Evolutionary conservation across 2,888 invertebrate species (phyloP).

Genomic region (Ochropleura plecta): DNA sequence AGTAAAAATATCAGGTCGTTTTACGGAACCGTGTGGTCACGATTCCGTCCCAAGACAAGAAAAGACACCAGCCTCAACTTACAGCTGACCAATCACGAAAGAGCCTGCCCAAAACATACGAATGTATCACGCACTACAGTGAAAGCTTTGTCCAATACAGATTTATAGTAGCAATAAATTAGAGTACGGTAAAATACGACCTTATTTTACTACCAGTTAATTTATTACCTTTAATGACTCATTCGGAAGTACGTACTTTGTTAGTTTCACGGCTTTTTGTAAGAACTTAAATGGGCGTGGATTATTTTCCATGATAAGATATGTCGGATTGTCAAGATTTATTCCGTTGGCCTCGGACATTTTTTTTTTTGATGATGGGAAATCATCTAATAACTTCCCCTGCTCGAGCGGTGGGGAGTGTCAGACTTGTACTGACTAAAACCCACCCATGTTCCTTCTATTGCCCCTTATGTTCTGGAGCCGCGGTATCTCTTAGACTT

Average conservation of each 20-base stretch:
- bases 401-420: no score
- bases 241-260: constrained; percentile 26
- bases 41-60: background rate
- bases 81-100: constrained; percentile 13
- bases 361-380: no score
- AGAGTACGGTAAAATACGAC: constrained; percentile 45
- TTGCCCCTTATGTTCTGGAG: no score
- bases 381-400: no score
- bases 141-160: constrained; percentile 46
- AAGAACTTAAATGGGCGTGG: background rate
- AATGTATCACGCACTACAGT: constrained; percentile 28
- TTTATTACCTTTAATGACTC: constrained; percentile 58
- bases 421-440: no score
- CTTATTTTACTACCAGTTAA: constrained; percentile 56
- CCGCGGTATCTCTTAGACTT: no score
- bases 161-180: constrained; percentile 60
- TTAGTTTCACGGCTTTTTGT: constrained; percentile 36
- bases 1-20: no score
- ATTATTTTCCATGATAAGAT: background rate
- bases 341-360: no score
- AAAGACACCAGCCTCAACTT: background rate
- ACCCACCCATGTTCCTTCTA: no score
- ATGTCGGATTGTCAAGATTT: background rate
- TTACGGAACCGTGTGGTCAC: no score
- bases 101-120: constrained; percentile 12